Base-by-base conservation (phyloP, 2,113 vertebrate genomes). In the Anser cygnoides region DNA sequence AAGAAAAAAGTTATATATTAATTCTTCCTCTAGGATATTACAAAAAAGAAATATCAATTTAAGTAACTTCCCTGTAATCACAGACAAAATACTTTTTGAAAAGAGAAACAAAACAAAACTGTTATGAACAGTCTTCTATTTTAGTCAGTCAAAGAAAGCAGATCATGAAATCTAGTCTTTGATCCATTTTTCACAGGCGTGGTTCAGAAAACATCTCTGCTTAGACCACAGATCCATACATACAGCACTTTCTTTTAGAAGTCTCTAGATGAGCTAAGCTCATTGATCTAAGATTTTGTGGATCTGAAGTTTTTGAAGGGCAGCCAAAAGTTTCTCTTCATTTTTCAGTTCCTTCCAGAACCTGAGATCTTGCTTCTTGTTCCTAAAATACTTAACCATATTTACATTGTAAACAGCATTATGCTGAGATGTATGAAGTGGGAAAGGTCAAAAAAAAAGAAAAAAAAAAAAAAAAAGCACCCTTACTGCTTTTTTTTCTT, bases 221-320 rank as follows among this genome's bases (percentile, higher is more conserved):
- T 71, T 90, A 77, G 31, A 37, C 78, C 92, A 90, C 11, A 86
- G 54, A 87, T 70, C 46, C 3, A 8, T 78, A 87, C 21, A 26
- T 8, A 78, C 4, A 89, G 41, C 37, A 33, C 31, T 90, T 87
- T 90, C 50, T 92, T 86, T 96, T 62, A 91, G 84, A 97, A 96
- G 59, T 89, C 84, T 95, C 68, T 80, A 72, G 54, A 94, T 83
- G 52, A 97, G 76, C 62, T 73, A 88, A 92, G 22, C 62, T 77
- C 87, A 96, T 87, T 91, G 91, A 98, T 96, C 92, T 92, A 71
- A 35, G n/a, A 93, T 96, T 94, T 94, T 86, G 91, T 95, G 91
- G 90, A 96, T 96, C n/a, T 93, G 74, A 92, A 92, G 43, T 80
- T 96, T 93, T 72, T 98, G 95, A 98, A 98, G 96, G 96, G 71